A percentile compares a stretch with the other conserved stretches of the same genome.
Evolutionary conservation across 2,113 vertebrate species (phyloP).

Genomic region (Ophiodon elongatus): DNA sequence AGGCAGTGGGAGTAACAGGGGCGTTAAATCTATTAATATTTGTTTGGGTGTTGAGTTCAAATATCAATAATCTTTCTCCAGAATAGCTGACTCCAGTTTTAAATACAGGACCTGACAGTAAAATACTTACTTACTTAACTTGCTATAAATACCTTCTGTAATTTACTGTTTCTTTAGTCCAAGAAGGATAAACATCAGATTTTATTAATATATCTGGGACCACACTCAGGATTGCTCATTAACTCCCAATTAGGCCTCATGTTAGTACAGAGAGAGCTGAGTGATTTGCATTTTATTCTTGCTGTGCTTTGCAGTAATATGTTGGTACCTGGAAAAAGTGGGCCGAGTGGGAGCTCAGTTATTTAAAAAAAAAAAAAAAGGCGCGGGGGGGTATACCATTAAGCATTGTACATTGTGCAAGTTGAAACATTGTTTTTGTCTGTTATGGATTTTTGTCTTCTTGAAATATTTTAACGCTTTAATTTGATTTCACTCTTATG

Average conservation of each 20-base stretch:
- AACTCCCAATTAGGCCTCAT: constrained; percentile 56
- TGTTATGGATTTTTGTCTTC: not conserved
- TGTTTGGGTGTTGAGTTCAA: not conserved
- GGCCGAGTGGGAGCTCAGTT: constrained; percentile 5
- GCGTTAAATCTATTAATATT: not conserved
- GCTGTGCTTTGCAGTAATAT: constrained; percentile 27
- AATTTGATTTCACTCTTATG: not conserved
- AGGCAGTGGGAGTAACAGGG: not conserved
- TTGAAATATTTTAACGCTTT: not conserved
- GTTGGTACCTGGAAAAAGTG: constrained; percentile 10
- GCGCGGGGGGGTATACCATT: too few species aligned
- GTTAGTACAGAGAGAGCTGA: constrained; percentile 34
- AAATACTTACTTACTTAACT: not conserved
- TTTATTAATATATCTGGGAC: constrained; percentile 32
- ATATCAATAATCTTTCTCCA: constrained; percentile 6
- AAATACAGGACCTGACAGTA: not conserved
- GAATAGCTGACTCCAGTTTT: not conserved
- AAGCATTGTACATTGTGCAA: not conserved
- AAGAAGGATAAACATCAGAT: constrained; percentile 22
- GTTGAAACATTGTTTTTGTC: not conserved
- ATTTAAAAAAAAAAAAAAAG: not conserved
- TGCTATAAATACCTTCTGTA: not conserved
- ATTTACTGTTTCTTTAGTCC: not conserved
- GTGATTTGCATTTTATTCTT: constrained; percentile 49
- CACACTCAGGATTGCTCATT: constrained; percentile 42